These are phyloP conservation scores for Pterobdella sp. DNA, from an alignment of 2,888 invertebrate species.

Conservation along the genomic window DNA sequence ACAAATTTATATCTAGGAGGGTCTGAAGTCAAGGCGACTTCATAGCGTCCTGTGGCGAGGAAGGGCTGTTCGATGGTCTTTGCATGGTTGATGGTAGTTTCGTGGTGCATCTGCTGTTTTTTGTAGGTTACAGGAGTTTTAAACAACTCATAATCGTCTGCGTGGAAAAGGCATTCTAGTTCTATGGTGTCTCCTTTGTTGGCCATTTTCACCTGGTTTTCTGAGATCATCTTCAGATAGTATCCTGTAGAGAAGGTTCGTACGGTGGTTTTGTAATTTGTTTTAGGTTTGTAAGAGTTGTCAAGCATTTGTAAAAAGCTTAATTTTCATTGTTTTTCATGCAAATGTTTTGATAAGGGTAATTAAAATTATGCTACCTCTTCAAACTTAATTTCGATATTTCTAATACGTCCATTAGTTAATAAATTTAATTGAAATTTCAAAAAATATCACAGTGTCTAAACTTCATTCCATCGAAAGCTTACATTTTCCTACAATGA, in stretches of 20 bases:
- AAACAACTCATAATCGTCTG: conserved; percentile 33
- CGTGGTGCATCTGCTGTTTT: conserved; percentile 32
- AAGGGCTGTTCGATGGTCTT: conserved; percentile 20
- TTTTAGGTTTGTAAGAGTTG: no score
- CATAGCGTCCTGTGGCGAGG: conserved; percentile 10
- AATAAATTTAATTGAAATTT: no score
- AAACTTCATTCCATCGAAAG: no score
- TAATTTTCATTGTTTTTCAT: neutral
- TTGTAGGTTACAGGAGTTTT: conserved; percentile 34
- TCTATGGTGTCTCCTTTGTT: conserved; percentile 26
- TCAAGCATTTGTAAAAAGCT: neutral
- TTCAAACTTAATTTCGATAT: no score
- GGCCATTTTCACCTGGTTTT: conserved; percentile 33
- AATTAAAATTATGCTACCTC: no score
- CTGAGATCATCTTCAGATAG: conserved; percentile 32
- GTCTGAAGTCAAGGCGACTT: conserved; percentile 1
- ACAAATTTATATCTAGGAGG: conserved; percentile 21
- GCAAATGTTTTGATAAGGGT: neutral
- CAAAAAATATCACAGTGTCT: no score
- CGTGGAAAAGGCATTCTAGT: conserved; percentile 34
- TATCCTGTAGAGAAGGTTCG: conserved; percentile 24
- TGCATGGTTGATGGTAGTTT: conserved; percentile 16
- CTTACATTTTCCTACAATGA: no score
- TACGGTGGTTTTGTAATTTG: no score
- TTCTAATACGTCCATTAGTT: no score